Conservation (phyloP, 2,888 invertebrate genomes). For the Corythucha ciliata region DNA sequence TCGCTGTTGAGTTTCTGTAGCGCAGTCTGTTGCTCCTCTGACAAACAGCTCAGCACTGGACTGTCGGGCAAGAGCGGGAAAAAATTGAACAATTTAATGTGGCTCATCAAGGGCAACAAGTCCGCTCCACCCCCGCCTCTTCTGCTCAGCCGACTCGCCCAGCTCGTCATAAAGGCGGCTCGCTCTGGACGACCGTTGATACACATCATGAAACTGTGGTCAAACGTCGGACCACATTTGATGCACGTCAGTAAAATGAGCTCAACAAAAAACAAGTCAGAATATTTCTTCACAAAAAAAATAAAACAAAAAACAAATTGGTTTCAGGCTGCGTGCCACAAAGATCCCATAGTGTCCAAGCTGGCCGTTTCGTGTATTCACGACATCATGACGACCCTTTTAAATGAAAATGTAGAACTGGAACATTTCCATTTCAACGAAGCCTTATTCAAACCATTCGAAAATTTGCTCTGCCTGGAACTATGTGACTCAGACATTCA, state of each 20-base stretch:
- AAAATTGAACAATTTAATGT: constrained; percentile 41
- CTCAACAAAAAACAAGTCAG: neutral
- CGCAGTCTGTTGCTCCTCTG: constrained; percentile 76
- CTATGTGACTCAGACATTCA: constrained; percentile 89
- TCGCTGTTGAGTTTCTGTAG: constrained; percentile 73
- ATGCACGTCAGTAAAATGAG: constrained; percentile 63
- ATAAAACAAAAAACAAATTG: neutral
- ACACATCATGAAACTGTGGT: constrained; percentile 87
- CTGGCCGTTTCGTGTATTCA: constrained; percentile 84
- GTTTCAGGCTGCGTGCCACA: constrained; percentile 76
- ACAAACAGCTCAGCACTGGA: constrained; percentile 53
- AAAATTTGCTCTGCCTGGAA: constrained; percentile 86
- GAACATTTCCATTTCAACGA: constrained; percentile 95
- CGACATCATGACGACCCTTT: constrained; percentile 76
- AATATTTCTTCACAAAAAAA: neutral
- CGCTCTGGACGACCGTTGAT: constrained; percentile 77
- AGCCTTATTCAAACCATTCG: constrained; percentile 87
- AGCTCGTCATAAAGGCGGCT: constrained; percentile 77
- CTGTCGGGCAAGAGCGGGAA: constrained; percentile 21
- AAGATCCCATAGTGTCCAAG: constrained; percentile 78
- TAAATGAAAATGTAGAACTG: constrained; percentile 78
- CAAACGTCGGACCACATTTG: constrained; percentile 81
- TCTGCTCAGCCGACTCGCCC: constrained; percentile 73
- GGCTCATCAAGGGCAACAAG: constrained; percentile 43
- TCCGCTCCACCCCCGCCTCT: constrained; percentile 43